Conservation (phyloP, 2,797 vertebrate species). For the Neostethus bicornis region DNA sequence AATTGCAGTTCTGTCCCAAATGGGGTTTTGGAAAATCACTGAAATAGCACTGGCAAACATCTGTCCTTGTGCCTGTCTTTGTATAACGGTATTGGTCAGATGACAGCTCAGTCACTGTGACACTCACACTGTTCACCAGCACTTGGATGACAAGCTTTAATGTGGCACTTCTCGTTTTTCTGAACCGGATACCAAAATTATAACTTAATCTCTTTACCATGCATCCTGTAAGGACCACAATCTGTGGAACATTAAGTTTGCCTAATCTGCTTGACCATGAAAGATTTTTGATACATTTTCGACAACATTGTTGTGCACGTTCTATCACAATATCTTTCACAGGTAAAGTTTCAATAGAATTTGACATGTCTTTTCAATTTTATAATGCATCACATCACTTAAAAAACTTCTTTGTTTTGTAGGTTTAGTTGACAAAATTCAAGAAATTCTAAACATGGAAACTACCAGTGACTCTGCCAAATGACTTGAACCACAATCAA, state of each 20-base stretch:
- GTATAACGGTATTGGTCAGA: slow-evolving; percentile 70
- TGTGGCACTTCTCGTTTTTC: slow-evolving; percentile 75
- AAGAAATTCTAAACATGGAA: too few relatives aligned
- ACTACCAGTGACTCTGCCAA: neutral
- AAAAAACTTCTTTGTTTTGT: too few relatives aligned
- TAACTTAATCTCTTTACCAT: slow-evolving; percentile 73
- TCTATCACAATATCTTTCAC: slow-evolving; percentile 4
- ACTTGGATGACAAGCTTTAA: slow-evolving; percentile 65
- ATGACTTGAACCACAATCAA: slow-evolving; percentile 2
- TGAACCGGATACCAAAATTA: slow-evolving; percentile 74
- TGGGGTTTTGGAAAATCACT: slow-evolving; percentile 68
- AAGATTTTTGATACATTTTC: slow-evolving; percentile 9
- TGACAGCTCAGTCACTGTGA: slow-evolving; percentile 61
- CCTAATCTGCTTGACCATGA: slow-evolving; percentile 16
- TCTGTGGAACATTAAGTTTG: slow-evolving; percentile 36
- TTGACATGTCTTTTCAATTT: too few relatives aligned
- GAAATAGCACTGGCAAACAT: slow-evolving; percentile 74
- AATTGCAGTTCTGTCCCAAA: slow-evolving; percentile 77
- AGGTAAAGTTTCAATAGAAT: too few relatives aligned
- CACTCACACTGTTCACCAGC: slow-evolving; percentile 60
- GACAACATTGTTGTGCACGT: neutral
- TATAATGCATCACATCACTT: too few relatives aligned
- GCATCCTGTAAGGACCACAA: slow-evolving; percentile 43
- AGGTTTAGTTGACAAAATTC: too few relatives aligned
- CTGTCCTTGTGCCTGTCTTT: slow-evolving; percentile 65